Evolutionary conservation across 2,888 invertebrate species (phyloP).

Genomic region (Callimorpha dominula): DNA sequence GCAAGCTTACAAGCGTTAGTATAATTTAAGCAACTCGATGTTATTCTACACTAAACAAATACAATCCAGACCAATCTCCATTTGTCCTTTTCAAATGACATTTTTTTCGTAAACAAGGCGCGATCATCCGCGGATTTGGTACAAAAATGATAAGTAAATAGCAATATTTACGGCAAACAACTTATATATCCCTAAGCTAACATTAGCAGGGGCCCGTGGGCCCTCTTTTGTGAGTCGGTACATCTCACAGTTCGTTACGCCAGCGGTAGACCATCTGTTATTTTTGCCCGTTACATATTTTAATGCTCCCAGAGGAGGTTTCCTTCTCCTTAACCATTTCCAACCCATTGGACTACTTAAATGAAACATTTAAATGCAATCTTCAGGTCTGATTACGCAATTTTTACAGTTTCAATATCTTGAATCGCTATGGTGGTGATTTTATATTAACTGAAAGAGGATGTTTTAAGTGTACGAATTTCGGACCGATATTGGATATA

Average conservation of each 20-base stretch:
- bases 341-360: slow-evolving; percentile 77
- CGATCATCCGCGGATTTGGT: slow-evolving; percentile 81
- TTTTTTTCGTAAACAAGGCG: slow-evolving; percentile 74
- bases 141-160: slow-evolving; percentile 83
- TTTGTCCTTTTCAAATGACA: slow-evolving; percentile 68
- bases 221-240: slow-evolving; percentile 61
- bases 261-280: slow-evolving; percentile 79
- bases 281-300: slow-evolving; percentile 84
- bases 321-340: slow-evolving; percentile 73
- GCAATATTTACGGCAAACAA: slow-evolving; percentile 83
- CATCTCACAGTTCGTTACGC: slow-evolving; percentile 79
- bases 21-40: slow-evolving; percentile 26
- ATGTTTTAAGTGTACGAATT: not conserved
- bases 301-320: slow-evolving; percentile 73
- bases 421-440: slow-evolving; percentile 14
- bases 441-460: slow-evolving; percentile 23
- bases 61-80: slow-evolving; percentile 52
- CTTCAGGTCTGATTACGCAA: slow-evolving; percentile 60
- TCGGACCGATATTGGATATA: not conserved
- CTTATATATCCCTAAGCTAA: slow-evolving; percentile 79
- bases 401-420: slow-evolving; percentile 35
- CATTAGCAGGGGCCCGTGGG: slow-evolving; percentile 65
- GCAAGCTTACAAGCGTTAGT: not conserved
- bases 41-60: slow-evolving; percentile 47
- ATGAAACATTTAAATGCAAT: slow-evolving; percentile 79